Percentiles rank a stretch among this genome's conserved stretches.
Conservation (phyloP, 1,140 invertebrate genomes). For the Bombus turneri region DNA sequence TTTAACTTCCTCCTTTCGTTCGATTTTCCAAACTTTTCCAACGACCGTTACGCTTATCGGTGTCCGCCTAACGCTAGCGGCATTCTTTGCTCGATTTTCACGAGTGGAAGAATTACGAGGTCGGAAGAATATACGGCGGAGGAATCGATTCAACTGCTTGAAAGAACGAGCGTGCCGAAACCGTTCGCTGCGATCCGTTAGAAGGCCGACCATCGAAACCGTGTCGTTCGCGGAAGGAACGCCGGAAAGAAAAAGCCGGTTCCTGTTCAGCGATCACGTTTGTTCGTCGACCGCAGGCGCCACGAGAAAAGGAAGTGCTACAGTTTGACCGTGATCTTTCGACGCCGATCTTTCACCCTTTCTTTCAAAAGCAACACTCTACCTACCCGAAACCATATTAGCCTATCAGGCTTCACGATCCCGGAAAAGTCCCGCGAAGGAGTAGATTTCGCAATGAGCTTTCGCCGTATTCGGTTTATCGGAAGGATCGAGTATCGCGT, state of each 20-base stretch:
- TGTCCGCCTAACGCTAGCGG: neutral
- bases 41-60: neutral
- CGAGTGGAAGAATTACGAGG: neutral
- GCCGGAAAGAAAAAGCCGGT: conserved; percentile 41
- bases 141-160: neutral
- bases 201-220: conserved; percentile 26
- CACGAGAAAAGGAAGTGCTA: neutral
- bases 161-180: conserved; percentile 1
- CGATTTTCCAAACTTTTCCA: neutral
- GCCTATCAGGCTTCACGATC: neutral
- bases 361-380: neutral
- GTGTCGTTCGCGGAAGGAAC: conserved; percentile 24
- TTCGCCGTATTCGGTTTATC: conserved; percentile 16
- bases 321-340: neutral
- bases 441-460: neutral
- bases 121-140: neutral
- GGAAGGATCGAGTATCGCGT: neutral
- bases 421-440: neutral
- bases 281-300: neutral
- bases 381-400: neutral
- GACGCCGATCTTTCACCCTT: neutral
- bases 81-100: neutral
- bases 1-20: neutral
- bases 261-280: conserved; percentile 30
- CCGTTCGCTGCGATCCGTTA: conserved; percentile 29